Base-by-base conservation (phyloP, 1,140 invertebrate genomes). In the Megathymus violae region DNA sequence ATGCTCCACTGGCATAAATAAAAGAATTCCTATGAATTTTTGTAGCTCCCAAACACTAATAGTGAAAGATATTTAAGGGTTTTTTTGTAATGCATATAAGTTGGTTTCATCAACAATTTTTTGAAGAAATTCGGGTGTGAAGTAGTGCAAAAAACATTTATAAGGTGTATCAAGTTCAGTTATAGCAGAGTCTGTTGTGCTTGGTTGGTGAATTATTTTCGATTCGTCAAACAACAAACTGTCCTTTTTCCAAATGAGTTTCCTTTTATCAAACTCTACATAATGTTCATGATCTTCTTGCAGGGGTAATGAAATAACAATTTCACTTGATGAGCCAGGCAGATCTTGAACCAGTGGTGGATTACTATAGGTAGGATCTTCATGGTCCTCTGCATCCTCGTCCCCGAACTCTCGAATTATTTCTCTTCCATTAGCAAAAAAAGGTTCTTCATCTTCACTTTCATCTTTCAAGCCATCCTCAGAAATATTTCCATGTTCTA, bases 191-290 rank as follows among this genome's bases (percentile, higher is more conserved):
- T 69, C 66, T 65, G 62, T 65, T 64, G 64, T 69, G 44, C 51
- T 62, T 64, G 64, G 54, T 61, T 67, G 38, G 58, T 67, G 62
- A 68, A 65, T 64, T 67, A 71, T 25, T 75, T 65, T 64, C 1
- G 58, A 61, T 64, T 68, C 62, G 56, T 71, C 71, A 67, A 34
- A 72, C 40, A 66, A 13, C 52, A 77, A 64, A 67, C 62, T 68
- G 56, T 67, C 66, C 61, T 68, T 74, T 77, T 78, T 74, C 75
- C 69, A 78, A 72, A 78, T 70, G 16, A 72, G 64, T 59, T 67
- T 73, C 47, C 67, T 71, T 72, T 69, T 79, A 69, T 79, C 69
- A 71, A 76, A 76, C 3, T 68, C 62, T 67, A 68, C 69, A 74
- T 66, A 63, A 46, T 40, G 0, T 22, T 17, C 43, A 70, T 67